Conservation (phyloP, 2,888 invertebrate species). For the Meiosimyza decipiens region DNA sequence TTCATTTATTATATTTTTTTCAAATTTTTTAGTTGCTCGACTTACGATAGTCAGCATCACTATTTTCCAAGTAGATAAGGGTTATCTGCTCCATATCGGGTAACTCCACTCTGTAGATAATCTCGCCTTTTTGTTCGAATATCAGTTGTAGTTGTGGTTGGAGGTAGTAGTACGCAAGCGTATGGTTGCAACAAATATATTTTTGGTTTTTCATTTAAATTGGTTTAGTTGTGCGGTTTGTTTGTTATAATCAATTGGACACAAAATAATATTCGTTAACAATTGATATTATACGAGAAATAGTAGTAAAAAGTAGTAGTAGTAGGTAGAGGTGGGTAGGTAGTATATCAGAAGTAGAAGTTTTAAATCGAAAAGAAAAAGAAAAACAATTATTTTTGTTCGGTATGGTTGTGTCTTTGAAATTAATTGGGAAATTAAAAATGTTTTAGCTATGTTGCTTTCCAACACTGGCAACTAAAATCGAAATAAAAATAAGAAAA, state of each 20-base stretch:
- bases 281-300: constrained; percentile 16
- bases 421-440: constrained; percentile 32
- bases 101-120: constrained; percentile 93
- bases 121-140: constrained; percentile 74
- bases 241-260: constrained; percentile 3
- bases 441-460: constrained; percentile 29
- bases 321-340: constrained; percentile 39
- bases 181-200: constrained; percentile 44
- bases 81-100: constrained; percentile 94
- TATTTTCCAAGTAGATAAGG: constrained; percentile 92
- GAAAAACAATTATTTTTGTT: constrained; percentile 51
- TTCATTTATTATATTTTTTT: constrained; percentile 43
- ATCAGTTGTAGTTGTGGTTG: constrained; percentile 30
- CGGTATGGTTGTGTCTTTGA: constrained; percentile 37
- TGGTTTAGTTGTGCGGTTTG: constrained; percentile 4
- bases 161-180: constrained; percentile 41
- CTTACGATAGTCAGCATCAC: constrained; percentile 69
- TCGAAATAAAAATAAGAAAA: constrained; percentile 47
- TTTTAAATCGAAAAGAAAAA: constrained; percentile 51
- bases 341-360: constrained; percentile 47
- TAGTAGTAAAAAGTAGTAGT: constrained; percentile 40
- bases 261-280: constrained; percentile 15
- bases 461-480: constrained; percentile 42
- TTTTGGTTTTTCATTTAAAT: constrained; percentile 36
- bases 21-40: constrained; percentile 63